Conservation (phyloP, 1,140 invertebrate species). For the Helicorthomorpha holstii region DNA sequence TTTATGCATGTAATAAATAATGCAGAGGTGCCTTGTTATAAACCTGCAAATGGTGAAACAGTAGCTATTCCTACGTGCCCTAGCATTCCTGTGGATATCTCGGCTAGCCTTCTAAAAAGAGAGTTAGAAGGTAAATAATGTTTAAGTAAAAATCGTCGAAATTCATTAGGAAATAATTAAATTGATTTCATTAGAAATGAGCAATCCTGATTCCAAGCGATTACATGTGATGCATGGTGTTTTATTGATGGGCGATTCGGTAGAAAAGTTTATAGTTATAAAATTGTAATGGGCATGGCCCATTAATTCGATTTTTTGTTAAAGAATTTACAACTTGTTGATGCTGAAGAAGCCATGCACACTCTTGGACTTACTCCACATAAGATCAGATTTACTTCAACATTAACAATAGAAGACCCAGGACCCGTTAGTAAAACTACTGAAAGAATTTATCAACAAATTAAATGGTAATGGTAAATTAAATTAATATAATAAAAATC, state of each 20-base stretch:
- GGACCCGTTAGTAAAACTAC: slow-evolving; percentile 54
- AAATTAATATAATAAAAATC: not conserved
- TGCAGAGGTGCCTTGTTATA: slow-evolving; percentile 65
- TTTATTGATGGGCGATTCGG: slow-evolving; percentile 72
- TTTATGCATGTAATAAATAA: not conserved
- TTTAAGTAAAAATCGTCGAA: too few relatives aligned
- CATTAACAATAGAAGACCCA: slow-evolving; percentile 61
- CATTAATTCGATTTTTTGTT: not conserved
- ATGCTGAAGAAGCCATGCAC: slow-evolving; percentile 71
- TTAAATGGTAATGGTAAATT: slow-evolving; percentile 39
- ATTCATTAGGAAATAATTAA: too few relatives aligned
- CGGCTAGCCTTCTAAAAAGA: slow-evolving; percentile 50
- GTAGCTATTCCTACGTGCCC: slow-evolving; percentile 64
- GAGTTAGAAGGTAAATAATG: slow-evolving; percentile 10
- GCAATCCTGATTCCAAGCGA: slow-evolving; percentile 69
- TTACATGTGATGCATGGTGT: slow-evolving; percentile 72
- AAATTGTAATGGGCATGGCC: not conserved
- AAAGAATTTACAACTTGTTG: slow-evolving; percentile 60
- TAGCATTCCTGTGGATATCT: slow-evolving; percentile 80
- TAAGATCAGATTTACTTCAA: slow-evolving; percentile 73
- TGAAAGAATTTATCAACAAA: slow-evolving; percentile 53
- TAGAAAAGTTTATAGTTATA: slow-evolving; percentile 16
- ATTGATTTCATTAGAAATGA: not conserved
- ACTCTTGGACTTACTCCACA: slow-evolving; percentile 65
- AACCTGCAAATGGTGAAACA: slow-evolving; percentile 93